Evolutionary conservation across 2,113 vertebrate genomes (phyloP).

Genomic region (Cavia porcellus): DNA sequence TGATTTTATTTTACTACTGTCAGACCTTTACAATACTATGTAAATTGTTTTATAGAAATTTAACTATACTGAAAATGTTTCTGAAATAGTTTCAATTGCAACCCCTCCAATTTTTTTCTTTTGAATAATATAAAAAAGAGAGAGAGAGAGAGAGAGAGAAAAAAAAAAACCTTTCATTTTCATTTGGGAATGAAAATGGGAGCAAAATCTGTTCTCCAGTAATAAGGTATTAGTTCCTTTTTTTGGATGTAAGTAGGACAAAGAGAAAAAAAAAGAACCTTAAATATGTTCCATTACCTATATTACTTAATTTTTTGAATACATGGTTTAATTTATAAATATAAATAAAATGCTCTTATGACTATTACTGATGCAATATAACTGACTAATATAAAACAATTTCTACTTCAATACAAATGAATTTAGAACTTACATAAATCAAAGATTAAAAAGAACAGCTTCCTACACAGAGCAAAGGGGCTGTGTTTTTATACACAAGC

Average conservation of each 20-base stretch:
- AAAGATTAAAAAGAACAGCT: constrained; percentile 56
- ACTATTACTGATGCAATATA: constrained; percentile 61
- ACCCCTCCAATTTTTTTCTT: constrained; percentile 40
- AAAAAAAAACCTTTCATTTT: constrained; percentile 9
- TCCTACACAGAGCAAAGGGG: constrained; percentile 56
- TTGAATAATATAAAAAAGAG: constrained; percentile 78
- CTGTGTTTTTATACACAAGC: background rate
- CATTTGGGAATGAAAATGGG: constrained; percentile 7
- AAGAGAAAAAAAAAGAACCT: background rate
- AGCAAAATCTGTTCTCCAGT: constrained; percentile 28
- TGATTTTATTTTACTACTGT: constrained; percentile 37
- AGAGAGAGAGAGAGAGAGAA: constrained; percentile 60
- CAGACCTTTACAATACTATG: constrained; percentile 60
- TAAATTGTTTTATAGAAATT: constrained; percentile 71
- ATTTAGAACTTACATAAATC: constrained; percentile 40
- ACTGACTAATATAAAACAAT: constrained; percentile 64
- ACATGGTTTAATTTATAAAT: constrained; percentile 70
- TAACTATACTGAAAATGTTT: constrained; percentile 70
- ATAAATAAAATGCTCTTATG: constrained; percentile 64
- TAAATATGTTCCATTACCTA: background rate
- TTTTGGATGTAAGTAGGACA: background rate
- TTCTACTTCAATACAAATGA: constrained; percentile 64
- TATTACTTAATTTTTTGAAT: constrained; percentile 62
- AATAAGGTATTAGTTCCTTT: background rate
- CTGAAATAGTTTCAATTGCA: constrained; percentile 78